phyloP scores from a whole-genome alignment of 2,888 invertebrate species.

The Monoplex corrugatus region DNA sequence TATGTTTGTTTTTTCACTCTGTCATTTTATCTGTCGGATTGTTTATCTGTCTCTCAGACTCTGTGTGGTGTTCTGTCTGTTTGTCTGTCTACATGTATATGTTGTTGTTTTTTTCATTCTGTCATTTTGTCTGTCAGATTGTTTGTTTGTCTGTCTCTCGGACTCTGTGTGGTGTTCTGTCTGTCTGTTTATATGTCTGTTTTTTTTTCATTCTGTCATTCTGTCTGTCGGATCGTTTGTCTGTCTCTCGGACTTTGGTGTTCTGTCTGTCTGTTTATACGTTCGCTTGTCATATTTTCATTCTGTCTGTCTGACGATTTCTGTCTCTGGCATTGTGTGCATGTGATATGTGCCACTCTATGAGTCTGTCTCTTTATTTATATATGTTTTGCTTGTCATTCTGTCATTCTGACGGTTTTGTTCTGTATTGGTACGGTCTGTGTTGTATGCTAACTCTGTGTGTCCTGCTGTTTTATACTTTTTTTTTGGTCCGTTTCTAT shows the following conservation, averaged over 20 bases:
- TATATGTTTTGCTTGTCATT: neutral
- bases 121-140: slow-evolving; percentile 24
- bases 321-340: neutral
- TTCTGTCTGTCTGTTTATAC: neutral
- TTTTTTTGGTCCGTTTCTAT: neutral
- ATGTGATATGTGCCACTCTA: neutral
- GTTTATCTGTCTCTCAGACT: neutral
- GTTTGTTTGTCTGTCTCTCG: no score
- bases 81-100: slow-evolving; percentile 40
- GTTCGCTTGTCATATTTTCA: slow-evolving; percentile 10
- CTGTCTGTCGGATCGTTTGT: slow-evolving; percentile 11
- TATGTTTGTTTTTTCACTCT: no score
- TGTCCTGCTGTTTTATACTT: neutral
- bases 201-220: slow-evolving; percentile 17
- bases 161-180: slow-evolving; percentile 15
- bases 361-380: neutral
- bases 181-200: neutral
- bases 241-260: slow-evolving; percentile 36
- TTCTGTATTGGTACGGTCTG: no score
- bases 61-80: neutral
- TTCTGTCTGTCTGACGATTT: neutral
- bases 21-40: neutral
- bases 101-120: neutral
- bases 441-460: neutral
- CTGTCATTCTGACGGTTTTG: neutral